Conservation (phyloP, 2,113 vertebrate species). For the Thunnus thynnus region DNA sequence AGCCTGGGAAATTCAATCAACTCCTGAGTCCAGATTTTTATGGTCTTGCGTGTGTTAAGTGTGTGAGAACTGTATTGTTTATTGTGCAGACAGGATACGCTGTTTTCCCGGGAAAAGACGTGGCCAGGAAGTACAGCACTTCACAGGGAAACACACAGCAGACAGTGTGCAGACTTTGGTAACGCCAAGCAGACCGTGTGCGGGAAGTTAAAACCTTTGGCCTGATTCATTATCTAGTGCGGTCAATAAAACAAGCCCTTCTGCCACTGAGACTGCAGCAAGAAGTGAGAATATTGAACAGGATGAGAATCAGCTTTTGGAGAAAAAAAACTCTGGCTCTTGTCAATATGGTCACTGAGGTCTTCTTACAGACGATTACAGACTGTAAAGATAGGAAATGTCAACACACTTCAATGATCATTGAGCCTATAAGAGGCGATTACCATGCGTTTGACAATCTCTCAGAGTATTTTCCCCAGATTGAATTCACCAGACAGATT, state of each 20-base stretch:
- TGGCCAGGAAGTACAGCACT: conserved; percentile 79
- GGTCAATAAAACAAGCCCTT: conserved; percentile 64
- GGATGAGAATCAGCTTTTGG: conserved; percentile 3
- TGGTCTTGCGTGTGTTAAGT: conserved; percentile 70
- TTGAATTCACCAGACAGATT: conserved; percentile 80
- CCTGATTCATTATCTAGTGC: conserved; percentile 60
- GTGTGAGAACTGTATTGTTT: conserved; percentile 87
- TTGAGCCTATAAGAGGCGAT: conserved; percentile 59
- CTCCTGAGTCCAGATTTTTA: conserved; percentile 43
- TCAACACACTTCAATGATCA: conserved; percentile 43
- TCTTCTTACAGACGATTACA: conserved; percentile 33
- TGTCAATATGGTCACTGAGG: background rate
- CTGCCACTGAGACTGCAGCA: conserved; percentile 26
- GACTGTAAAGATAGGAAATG: conserved; percentile 21
- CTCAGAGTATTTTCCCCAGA: conserved; percentile 55
- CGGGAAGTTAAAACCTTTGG: conserved; percentile 71
- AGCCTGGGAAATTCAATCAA: conserved; percentile 64
- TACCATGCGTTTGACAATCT: conserved; percentile 61
- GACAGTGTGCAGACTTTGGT: conserved; percentile 55
- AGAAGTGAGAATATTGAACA: conserved; percentile 35
- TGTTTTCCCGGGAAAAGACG: conserved; percentile 85
- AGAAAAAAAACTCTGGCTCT: background rate
- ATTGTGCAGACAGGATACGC: conserved; percentile 85
- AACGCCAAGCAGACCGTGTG: conserved; percentile 42
- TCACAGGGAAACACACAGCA: conserved; percentile 62